Conservation (phyloP, 2,888 invertebrate genomes). For the Rhagium mordax region DNA sequence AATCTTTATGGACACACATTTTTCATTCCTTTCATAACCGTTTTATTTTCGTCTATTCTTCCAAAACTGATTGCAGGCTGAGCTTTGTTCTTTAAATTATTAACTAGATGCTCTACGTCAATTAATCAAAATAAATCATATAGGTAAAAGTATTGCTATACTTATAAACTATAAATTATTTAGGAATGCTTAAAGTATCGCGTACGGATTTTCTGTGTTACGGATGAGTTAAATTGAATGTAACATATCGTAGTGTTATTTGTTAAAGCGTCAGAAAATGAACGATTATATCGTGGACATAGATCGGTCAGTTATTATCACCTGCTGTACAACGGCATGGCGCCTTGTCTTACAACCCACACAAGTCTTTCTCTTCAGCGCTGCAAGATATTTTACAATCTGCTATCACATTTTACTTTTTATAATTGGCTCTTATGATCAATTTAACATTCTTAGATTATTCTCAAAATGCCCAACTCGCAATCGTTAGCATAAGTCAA, state of each 20-base stretch:
- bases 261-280: slow-evolving; percentile 59
- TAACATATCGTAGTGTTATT: slow-evolving; percentile 48
- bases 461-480: slow-evolving; percentile 18
- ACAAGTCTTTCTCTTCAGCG: slow-evolving; percentile 53
- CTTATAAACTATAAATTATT: background rate
- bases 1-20: slow-evolving; percentile 3
- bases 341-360: slow-evolving; percentile 63
- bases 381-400: slow-evolving; percentile 46
- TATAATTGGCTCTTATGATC: slow-evolving; percentile 50
- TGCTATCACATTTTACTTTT: slow-evolving; percentile 48
- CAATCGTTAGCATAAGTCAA: slow-evolving; percentile 6
- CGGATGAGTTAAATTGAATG: slow-evolving; percentile 16
- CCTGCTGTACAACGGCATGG: slow-evolving; percentile 63
- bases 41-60: background rate
- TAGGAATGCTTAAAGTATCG: slow-evolving; percentile 1
- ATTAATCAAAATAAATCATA: slow-evolving; percentile 4
- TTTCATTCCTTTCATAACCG: background rate
- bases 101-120: background rate
- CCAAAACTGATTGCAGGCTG: background rate
- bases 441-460: slow-evolving; percentile 45
- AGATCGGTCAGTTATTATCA: slow-evolving; percentile 65
- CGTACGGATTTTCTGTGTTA: slow-evolving; percentile 17
- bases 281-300: slow-evolving; percentile 61
- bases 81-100: background rate
- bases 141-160: background rate